Percentiles rank a stretch among this genome's conserved stretches.
phyloP scores from a whole-genome alignment of 2,888 invertebrate genomes.

The Globia sparganii region DNA sequence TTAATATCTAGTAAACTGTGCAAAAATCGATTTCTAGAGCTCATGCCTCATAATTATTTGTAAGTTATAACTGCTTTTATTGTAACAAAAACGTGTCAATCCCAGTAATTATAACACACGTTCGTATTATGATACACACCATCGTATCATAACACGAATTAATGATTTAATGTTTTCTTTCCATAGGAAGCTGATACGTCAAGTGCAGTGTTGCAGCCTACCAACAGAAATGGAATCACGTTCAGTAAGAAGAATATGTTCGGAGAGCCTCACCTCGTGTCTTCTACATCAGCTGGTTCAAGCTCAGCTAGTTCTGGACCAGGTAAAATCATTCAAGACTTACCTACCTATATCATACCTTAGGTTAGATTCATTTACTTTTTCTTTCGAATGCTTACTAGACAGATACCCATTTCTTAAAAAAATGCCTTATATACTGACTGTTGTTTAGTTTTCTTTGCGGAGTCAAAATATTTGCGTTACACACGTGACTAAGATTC shows the following conservation, averaged over 20 bases:
- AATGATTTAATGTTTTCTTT: background rate
- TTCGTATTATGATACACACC: background rate
- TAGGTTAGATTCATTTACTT: too few relatives aligned
- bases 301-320: conserved; percentile 47
- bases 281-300: conserved; percentile 78
- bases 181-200: conserved; percentile 80
- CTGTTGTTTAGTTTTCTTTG: background rate
- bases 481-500: background rate
- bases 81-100: background rate
- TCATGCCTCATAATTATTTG: background rate
- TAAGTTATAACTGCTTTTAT: background rate
- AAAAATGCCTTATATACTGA: too few relatives aligned
- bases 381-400: too few relatives aligned
- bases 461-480: background rate
- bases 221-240: conserved; percentile 69
- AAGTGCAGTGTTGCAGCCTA: conserved; percentile 69
- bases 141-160: background rate
- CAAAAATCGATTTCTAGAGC: background rate
- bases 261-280: conserved; percentile 75
- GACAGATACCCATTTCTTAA: too few relatives aligned
- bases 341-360: too few relatives aligned
- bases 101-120: background rate
- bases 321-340: conserved; percentile 46
- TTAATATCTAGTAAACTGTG: background rate
- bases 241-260: conserved; percentile 72